These are phyloP conservation scores for Lycaon pictus DNA, from an alignment of 2,113 vertebrate genomes.

Conservation along the genomic window DNA sequence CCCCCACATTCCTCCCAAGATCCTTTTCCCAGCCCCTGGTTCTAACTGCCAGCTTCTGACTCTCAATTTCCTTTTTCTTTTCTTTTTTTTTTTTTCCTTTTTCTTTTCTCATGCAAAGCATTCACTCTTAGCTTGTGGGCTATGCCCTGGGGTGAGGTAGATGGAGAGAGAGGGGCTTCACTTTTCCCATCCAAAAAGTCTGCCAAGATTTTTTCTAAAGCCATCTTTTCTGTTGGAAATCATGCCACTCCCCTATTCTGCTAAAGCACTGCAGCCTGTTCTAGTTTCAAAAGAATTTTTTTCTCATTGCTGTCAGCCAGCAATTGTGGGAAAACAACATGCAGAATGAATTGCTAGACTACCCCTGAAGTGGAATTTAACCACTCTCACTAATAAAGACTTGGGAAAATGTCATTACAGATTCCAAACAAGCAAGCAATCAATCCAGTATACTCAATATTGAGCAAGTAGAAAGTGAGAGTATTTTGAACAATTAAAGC, in stretches of 20 bases:
- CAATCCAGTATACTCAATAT: not conserved
- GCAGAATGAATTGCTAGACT: constrained; percentile 66
- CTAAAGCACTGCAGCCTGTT: constrained; percentile 22
- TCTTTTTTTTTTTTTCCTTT: not conserved
- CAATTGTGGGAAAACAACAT: constrained; percentile 59
- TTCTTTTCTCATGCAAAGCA: constrained; percentile 4
- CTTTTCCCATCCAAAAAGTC: constrained; percentile 7
- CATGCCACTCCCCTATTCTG: not conserved
- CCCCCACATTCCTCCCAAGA: not conserved
- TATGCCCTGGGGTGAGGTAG: not conserved
- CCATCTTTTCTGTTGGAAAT: not conserved
- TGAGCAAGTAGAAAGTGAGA: constrained; percentile 7
- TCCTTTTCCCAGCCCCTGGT: not conserved
- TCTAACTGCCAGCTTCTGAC: not conserved
- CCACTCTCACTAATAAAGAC: constrained; percentile 37
- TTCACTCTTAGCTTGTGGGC: not conserved
- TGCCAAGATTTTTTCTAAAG: constrained; percentile 24
- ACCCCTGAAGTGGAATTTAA: constrained; percentile 19
- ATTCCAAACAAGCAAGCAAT: constrained; percentile 50
- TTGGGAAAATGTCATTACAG: constrained; percentile 27
- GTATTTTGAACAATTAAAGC: not conserved
- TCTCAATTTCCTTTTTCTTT: constrained; percentile 23
- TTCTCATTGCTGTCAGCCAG: constrained; percentile 30
- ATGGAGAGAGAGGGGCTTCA: not conserved
- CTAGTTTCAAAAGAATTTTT: constrained; percentile 15